These are phyloP conservation scores for Hippocampus mohnikei DNA, from an alignment of 2,113 vertebrate species.

Conservation along the genomic window DNA sequence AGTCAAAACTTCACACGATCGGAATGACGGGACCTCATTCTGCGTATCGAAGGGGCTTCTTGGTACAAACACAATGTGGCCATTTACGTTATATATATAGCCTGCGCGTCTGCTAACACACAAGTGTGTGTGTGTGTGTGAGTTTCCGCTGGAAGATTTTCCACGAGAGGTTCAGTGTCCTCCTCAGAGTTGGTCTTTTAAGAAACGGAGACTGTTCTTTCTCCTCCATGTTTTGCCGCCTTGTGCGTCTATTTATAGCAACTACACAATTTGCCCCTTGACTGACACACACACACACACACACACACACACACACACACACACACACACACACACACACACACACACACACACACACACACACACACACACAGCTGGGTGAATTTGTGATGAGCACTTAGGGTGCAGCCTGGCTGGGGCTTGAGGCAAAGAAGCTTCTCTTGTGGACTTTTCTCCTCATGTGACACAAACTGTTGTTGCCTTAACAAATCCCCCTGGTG, in stretches of 20 bases:
- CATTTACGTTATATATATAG: background rate
- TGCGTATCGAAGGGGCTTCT: background rate
- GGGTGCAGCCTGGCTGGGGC: constrained; percentile 27
- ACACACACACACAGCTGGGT: constrained; percentile 11
- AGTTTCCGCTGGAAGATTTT: constrained; percentile 16
- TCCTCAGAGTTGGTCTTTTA: constrained; percentile 19
- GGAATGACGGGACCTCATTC: background rate
- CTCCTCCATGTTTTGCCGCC: constrained; percentile 40
- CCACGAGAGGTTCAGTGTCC: constrained; percentile 16
- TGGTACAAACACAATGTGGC: background rate
- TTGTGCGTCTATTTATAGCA: constrained; percentile 57
- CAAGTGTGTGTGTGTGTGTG: background rate
- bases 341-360: background rate
- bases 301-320: background rate
- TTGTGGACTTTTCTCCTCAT: constrained; percentile 19
- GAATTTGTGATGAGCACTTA: constrained; percentile 66
- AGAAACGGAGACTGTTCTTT: constrained; percentile 21
- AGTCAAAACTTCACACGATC: background rate
- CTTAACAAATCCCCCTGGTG: background rate
- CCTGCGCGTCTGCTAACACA: background rate
- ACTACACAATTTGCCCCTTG: background rate
- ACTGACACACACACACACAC: background rate
- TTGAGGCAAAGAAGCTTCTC: constrained; percentile 43
- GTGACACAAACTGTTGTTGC: constrained; percentile 1
- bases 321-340: background rate